These are phyloP conservation scores for Centrocercus urophasianus DNA, from an alignment of 2,113 vertebrate genomes.

Conservation along the genomic window DNA sequence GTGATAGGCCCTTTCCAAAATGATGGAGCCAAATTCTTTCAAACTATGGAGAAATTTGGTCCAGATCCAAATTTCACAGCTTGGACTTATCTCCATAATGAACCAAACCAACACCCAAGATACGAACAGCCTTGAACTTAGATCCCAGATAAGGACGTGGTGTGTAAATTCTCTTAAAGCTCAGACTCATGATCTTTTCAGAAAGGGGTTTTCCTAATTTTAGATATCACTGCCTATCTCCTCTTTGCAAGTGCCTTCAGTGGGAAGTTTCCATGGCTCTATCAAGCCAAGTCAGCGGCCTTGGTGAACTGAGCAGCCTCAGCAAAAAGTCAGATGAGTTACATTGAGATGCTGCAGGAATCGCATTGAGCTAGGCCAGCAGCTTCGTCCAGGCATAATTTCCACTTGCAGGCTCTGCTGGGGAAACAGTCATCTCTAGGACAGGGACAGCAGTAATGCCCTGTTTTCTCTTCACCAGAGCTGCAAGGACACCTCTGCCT, in stretches of 20 bases:
- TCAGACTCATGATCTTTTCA: background rate
- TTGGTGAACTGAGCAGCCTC: background rate
- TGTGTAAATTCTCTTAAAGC: constrained; percentile 4
- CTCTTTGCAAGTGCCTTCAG: background rate
- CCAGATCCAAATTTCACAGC: constrained; percentile 35
- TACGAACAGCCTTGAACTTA: constrained; percentile 22
- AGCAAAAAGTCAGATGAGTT: background rate
- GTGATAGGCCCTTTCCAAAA: background rate
- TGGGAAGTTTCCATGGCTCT: background rate
- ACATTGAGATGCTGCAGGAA: background rate
- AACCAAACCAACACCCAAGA: constrained; percentile 30
- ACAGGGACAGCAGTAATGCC: background rate
- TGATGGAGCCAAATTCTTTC: background rate
- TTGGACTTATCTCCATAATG: constrained; percentile 18
- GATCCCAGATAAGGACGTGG: background rate
- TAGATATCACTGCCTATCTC: background rate
- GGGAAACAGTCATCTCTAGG: background rate
- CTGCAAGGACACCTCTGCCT: background rate
- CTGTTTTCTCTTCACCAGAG: background rate
- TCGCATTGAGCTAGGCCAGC: background rate
- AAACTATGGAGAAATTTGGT: constrained; percentile 27
- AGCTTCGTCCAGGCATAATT: rapidly evolving
- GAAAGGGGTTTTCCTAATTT: constrained; percentile 18
- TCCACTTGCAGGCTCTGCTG: background rate
- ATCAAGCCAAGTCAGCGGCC: rapidly evolving